phyloP scores from a whole-genome alignment of 2,888 invertebrate genomes.

The Chymomyza procnemis region DNA sequence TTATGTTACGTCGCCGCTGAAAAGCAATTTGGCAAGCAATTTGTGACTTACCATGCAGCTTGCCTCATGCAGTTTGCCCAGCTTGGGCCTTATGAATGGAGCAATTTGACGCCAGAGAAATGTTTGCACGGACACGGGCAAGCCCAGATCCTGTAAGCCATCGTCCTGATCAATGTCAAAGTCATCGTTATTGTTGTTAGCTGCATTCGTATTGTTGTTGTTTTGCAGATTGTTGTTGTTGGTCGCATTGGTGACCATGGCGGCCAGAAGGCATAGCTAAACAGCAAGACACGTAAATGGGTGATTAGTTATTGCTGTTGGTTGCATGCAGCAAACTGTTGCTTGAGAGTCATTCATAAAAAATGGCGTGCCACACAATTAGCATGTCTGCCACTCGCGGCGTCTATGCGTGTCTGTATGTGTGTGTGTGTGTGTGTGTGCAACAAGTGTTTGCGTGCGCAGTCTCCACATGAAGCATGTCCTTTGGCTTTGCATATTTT shows the following conservation, averaged over 20 bases:
- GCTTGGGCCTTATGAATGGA: constrained; percentile 96
- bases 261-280: constrained; percentile 50
- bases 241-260: constrained; percentile 67
- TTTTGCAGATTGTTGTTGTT: constrained; percentile 63
- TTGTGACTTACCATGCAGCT: constrained; percentile 92
- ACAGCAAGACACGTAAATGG: constrained; percentile 22
- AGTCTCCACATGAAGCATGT: constrained; percentile 29
- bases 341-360: constrained; percentile 43
- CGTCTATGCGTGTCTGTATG: neutral
- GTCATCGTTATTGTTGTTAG: constrained; percentile 73
- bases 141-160: constrained; percentile 85
- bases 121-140: constrained; percentile 97
- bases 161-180: constrained; percentile 81
- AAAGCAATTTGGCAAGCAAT: neutral
- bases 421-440: constrained; percentile 2
- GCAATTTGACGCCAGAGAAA: constrained; percentile 98
- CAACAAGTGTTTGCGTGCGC: constrained; percentile 76
- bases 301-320: neutral
- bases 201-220: constrained; percentile 66
- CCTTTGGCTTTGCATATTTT: neutral
- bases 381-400: constrained; percentile 26
- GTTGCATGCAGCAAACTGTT: constrained; percentile 42
- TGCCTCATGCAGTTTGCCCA: constrained; percentile 97
- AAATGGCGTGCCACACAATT: constrained; percentile 32
- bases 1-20: neutral